These are phyloP conservation scores for Drosophila neotestacea DNA, from an alignment of 2,888 invertebrate genomes.

Conservation along the genomic window DNA sequence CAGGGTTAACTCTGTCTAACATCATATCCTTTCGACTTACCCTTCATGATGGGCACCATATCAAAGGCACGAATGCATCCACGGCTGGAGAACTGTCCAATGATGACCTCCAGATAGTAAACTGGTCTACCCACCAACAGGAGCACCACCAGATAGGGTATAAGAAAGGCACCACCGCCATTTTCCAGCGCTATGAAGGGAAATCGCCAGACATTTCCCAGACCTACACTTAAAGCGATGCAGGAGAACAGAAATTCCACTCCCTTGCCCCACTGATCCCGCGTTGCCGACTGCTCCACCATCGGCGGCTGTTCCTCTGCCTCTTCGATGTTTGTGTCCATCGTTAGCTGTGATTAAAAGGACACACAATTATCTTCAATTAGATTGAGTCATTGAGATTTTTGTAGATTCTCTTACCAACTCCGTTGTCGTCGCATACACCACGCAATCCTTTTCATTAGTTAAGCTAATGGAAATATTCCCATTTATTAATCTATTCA, in stretches of 20 bases:
- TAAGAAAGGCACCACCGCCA: constrained; percentile 89
- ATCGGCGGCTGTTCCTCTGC: background rate
- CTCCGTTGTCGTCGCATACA: constrained; percentile 60
- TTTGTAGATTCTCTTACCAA: constrained; percentile 52
- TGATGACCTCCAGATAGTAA: constrained; percentile 90
- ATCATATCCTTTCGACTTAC: constrained; percentile 82
- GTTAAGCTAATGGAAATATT: constrained; percentile 1
- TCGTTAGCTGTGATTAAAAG: constrained; percentile 31
- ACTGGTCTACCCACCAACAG: constrained; percentile 89
- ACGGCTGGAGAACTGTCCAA: constrained; percentile 90
- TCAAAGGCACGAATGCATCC: constrained; percentile 89
- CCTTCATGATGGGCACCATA: constrained; percentile 89
- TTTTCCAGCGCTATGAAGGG: constrained; percentile 89
- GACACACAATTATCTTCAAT: background rate
- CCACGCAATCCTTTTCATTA: constrained; percentile 44
- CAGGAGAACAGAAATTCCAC: constrained; percentile 89
- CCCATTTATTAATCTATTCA: constrained; percentile 43
- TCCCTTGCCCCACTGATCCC: constrained; percentile 87
- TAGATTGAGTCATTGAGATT: background rate
- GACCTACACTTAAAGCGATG: constrained; percentile 87
- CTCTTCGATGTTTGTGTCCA: constrained; percentile 34
- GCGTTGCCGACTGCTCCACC: constrained; percentile 31
- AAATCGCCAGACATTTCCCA: constrained; percentile 90
- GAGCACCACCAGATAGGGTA: constrained; percentile 89
- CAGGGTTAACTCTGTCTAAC: too few relatives aligned